Evolutionary conservation across 2,797 vertebrate genomes (phyloP).

Genomic region (Mionectes olivaceus): DNA sequence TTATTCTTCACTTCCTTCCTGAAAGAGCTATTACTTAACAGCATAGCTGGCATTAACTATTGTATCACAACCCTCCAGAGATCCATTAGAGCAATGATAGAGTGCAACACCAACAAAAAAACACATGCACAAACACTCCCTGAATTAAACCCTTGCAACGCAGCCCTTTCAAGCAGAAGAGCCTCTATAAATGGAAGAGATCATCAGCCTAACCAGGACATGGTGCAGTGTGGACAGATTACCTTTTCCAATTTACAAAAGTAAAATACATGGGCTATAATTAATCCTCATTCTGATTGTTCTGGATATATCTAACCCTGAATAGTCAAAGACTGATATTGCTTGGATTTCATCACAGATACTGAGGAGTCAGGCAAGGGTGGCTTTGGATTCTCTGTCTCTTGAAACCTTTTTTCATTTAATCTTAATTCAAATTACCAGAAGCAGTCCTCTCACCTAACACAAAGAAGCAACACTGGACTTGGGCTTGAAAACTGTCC

Average conservation of each 20-base stretch:
- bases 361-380: not conserved
- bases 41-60: slow-evolving; percentile 4
- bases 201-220: not conserved
- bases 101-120: slow-evolving; percentile 30
- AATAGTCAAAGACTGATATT: not conserved
- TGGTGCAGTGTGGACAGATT: not conserved
- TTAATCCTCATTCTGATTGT: not conserved
- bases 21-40: slow-evolving; percentile 59
- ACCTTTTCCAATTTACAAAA: not conserved
- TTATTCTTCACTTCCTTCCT: slow-evolving; percentile 63
- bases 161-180: not conserved
- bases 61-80: slow-evolving; percentile 31
- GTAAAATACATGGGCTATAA: not conserved
- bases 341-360: not conserved
- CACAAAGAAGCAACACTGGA: not conserved
- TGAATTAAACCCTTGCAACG: not conserved
- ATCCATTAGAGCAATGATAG: slow-evolving; percentile 15
- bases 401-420: not conserved
- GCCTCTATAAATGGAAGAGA: not conserved
- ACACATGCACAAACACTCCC: not conserved
- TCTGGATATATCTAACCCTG: not conserved
- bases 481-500: not conserved
- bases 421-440: slow-evolving; percentile 3
- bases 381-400: not conserved
- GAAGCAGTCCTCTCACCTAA: not conserved